phyloP scores from a whole-genome alignment of 2,888 invertebrate species.

The Amphiduros pacificus region DNA sequence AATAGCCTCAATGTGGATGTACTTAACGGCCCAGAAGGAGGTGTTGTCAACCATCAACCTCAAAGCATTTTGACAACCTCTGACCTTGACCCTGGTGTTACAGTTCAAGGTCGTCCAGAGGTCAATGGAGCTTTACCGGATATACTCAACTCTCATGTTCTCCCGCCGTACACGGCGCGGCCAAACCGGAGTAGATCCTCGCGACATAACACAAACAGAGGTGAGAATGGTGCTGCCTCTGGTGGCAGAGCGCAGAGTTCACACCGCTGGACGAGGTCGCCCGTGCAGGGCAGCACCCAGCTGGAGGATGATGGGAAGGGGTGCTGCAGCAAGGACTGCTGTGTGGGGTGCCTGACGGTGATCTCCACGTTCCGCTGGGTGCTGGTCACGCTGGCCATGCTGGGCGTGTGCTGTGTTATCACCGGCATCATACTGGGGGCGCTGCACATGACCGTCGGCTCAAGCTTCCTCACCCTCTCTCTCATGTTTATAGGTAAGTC shows the following conservation, averaged over 20 bases:
- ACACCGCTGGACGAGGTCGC: background rate
- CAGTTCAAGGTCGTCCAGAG: constrained; percentile 1
- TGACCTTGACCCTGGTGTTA: too few species aligned
- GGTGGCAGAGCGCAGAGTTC: background rate
- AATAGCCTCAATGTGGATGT: too few species aligned
- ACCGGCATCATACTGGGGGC: constrained; percentile 56
- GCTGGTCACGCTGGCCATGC: constrained; percentile 48
- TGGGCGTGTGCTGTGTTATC: constrained; percentile 55
- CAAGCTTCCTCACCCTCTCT: constrained; percentile 53
- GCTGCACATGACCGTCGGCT: constrained; percentile 42
- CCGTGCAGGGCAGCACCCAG: background rate
- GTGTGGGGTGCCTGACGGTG: constrained; percentile 47
- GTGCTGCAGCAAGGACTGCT: constrained; percentile 27
- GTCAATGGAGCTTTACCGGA: constrained; percentile 45
- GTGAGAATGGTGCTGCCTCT: background rate
- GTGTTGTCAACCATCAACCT: too few species aligned
- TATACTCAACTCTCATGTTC: constrained; percentile 46
- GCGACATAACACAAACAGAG: constrained; percentile 29
- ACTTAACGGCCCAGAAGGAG: too few species aligned
- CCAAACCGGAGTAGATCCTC: constrained; percentile 33
- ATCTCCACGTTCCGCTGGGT: constrained; percentile 55
- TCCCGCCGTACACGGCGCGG: constrained; percentile 34
- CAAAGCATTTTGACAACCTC: too few species aligned
- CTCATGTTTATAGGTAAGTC: constrained; percentile 58
- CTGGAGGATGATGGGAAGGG: constrained; percentile 15